Evolutionary conservation across 2,888 invertebrate genomes (phyloP).

Genomic region (Isoperla grammatica): DNA sequence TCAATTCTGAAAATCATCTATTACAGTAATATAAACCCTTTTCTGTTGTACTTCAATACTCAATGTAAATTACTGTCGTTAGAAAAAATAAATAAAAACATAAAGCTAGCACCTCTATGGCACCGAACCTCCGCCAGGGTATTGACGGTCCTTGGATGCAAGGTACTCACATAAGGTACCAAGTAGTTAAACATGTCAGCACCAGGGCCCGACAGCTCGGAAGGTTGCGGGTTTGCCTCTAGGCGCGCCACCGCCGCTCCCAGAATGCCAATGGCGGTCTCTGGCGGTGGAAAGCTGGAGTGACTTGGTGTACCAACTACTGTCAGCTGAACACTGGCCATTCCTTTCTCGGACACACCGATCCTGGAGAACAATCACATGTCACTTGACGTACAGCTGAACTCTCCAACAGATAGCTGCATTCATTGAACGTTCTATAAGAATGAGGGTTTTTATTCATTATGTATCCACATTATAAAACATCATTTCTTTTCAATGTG

Average conservation of each 20-base stretch:
- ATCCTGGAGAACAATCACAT: conserved; percentile 40
- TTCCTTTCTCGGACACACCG: conserved; percentile 47
- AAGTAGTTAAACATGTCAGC: conserved; percentile 33
- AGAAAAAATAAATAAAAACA: too few relatives aligned
- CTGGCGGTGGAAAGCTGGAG: conserved; percentile 46
- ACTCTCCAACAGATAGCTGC: too few relatives aligned
- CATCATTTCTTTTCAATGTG: too few relatives aligned
- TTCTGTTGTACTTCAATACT: too few relatives aligned
- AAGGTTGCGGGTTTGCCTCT: conserved; percentile 44
- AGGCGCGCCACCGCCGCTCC: conserved; percentile 44
- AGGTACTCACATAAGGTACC: conserved; percentile 33
- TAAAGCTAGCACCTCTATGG: too few relatives aligned
- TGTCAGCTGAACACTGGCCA: conserved; percentile 40
- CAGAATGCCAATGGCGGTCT: conserved; percentile 45
- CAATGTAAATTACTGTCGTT: too few relatives aligned
- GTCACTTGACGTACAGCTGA: too few relatives aligned
- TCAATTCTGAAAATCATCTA: too few relatives aligned
- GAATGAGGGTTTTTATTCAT: too few relatives aligned
- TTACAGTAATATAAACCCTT: too few relatives aligned
- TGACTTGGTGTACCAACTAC: conserved; percentile 44
- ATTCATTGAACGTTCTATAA: too few relatives aligned
- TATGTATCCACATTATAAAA: neutral
- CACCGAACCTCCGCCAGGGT: too few relatives aligned
- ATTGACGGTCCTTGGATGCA: neutral
- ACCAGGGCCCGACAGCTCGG: conserved; percentile 38